Evolutionary conservation across 2,888 invertebrate genomes (phyloP), one percentile per base, ranked within the genome.

Genomic region (Aporophyla nigra): DNA sequence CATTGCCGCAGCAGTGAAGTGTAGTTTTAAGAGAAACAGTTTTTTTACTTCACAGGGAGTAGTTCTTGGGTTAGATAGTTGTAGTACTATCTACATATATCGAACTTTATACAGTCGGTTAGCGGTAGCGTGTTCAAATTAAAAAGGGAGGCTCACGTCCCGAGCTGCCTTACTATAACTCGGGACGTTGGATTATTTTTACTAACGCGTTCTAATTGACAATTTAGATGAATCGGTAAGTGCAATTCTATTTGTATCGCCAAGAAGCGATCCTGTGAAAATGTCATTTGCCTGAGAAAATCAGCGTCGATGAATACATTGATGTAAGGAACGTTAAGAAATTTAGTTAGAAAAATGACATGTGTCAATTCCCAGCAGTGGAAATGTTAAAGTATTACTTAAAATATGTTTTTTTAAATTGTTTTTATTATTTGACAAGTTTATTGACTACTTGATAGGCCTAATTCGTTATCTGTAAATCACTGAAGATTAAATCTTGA

Each of bases 1-100:
- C 92, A 62, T 90, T 96, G 86, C 95, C 96, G 7, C 93, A 93
- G 21, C 95, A 96, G 92, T 96, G 94, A 93, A 83, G 67, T 79
- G 78, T 87, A 86, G 80, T 80, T 58, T 74, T 77, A 82, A 76
- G 27, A 40, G 54, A 33, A 53, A 85, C 81, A 66, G 67, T 78
- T 70, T 33, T n/a, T 80, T 63, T 76, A 77, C 63, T 72, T 86
- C 71, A 82, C 74, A 86, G 84, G 72, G 80, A 82, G 63, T 72
- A 61, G 61, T 46, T 46, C 10, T 46, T 7, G 6, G 33, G 7
- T 61, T 33, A 61, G 21, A 61, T 61, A 21, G 21, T 21, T 61
- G 19, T 61, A 21, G 12, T 33, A 21, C 10, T 33, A 21, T 61
- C 21, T 61, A 21, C 33, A 12, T 33, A 12, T 61, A 19, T 59